Evolutionary conservation across 1,140 invertebrate genomes (phyloP).

Genomic region (Ctenoplectra terminalis): DNA sequence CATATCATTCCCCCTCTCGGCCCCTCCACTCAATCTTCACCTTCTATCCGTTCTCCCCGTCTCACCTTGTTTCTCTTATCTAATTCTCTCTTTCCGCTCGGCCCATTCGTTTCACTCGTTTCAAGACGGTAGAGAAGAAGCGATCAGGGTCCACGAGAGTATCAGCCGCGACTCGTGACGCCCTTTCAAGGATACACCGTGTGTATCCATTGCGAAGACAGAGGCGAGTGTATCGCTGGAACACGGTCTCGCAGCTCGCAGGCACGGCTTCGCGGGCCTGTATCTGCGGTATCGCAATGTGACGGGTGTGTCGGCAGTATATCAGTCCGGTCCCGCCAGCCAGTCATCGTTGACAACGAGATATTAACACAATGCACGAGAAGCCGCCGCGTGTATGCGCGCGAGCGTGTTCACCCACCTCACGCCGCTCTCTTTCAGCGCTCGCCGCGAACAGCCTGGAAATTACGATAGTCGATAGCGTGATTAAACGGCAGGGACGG

Average conservation of each 20-base stretch:
- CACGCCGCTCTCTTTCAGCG: slow-evolving; percentile 2
- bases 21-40: slow-evolving; percentile 1
- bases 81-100: background rate
- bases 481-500: slow-evolving; percentile 37
- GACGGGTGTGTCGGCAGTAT: slow-evolving; percentile 71
- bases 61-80: background rate
- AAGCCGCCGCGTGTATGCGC: slow-evolving; percentile 28
- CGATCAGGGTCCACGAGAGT: background rate
- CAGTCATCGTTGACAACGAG: slow-evolving; percentile 68
- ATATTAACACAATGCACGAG: slow-evolving; percentile 69
- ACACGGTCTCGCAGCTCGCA: slow-evolving; percentile 20
- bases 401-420: background rate
- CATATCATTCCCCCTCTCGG: background rate
- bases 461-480: slow-evolving; percentile 30
- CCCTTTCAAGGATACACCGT: background rate
- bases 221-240: background rate
- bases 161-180: slow-evolving; percentile 3
- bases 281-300: slow-evolving; percentile 70
- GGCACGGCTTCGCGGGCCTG: slow-evolving; percentile 44
- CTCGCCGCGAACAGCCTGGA: background rate
- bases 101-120: background rate
- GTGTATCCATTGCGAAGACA: background rate
- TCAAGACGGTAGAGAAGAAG: background rate
- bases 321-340: slow-evolving; percentile 60
- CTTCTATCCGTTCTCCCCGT: background rate